These are phyloP conservation scores for Propsilocerus akamusi DNA, from an alignment of 1,140 invertebrate species.

Conservation along the genomic window DNA sequence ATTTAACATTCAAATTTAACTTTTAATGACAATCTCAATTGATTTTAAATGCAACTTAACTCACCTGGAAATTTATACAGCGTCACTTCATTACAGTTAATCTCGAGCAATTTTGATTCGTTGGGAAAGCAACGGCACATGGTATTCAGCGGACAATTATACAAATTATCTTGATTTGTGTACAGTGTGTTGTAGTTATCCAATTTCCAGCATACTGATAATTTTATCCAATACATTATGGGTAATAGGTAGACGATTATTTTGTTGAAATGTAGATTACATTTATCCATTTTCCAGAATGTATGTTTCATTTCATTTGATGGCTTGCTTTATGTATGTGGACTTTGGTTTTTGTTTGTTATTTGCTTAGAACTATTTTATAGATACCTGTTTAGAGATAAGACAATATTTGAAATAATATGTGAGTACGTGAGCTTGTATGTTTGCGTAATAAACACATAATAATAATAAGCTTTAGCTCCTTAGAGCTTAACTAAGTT, in stretches of 20 bases:
- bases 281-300: slow-evolving; percentile 2
- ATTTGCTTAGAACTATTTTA: too few relatives aligned
- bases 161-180: slow-evolving; percentile 15
- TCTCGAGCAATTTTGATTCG: slow-evolving; percentile 33
- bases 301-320: too few relatives aligned
- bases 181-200: neutral
- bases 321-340: too few relatives aligned
- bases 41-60: slow-evolving; percentile 5
- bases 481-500: too few relatives aligned
- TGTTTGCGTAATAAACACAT: too few relatives aligned
- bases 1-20: too few relatives aligned
- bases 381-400: too few relatives aligned
- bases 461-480: too few relatives aligned
- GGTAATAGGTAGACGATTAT: neutral
- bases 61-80: slow-evolving; percentile 39
- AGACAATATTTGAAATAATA: too few relatives aligned
- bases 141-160: slow-evolving; percentile 35
- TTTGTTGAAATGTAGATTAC: slow-evolving; percentile 2
- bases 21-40: neutral
- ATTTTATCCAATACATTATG: neutral
- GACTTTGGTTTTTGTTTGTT: too few relatives aligned
- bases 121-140: slow-evolving; percentile 40
- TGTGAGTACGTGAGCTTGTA: too few relatives aligned
- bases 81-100: slow-evolving; percentile 39
- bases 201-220: slow-evolving; percentile 1